These are phyloP conservation scores for Cromileptes altivelis DNA, from an alignment of 2,113 vertebrate species.

Conservation along the genomic window DNA sequence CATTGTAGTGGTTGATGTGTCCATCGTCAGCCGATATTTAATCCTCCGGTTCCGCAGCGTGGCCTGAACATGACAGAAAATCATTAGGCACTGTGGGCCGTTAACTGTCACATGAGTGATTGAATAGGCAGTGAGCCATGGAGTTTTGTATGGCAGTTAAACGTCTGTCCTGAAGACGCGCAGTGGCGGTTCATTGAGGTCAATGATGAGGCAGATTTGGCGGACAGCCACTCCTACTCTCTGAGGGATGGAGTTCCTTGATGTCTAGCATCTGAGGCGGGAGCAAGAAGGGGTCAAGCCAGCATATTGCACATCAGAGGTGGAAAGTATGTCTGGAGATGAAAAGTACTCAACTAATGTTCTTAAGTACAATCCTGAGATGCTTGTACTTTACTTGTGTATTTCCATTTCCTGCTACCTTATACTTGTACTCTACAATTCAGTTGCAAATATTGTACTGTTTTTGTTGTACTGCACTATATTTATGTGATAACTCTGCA, in stretches of 20 bases:
- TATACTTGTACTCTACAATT: too few species aligned
- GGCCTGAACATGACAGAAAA: constrained; percentile 86
- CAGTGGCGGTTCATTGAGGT: constrained; percentile 72
- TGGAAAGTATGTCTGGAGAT: background rate
- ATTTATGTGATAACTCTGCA: too few species aligned
- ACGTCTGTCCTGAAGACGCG: constrained; percentile 74
- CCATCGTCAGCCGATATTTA: constrained; percentile 82
- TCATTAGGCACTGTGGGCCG: constrained; percentile 85
- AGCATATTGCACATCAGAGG: background rate
- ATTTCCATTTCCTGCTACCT: too few species aligned
- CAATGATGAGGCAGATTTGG: constrained; percentile 79
- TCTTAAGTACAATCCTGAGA: too few species aligned
- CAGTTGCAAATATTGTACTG: too few species aligned
- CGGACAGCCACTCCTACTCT: constrained; percentile 60
- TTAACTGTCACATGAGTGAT: constrained; percentile 88
- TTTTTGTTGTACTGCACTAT: too few species aligned
- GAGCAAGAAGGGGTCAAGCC: constrained; percentile 58
- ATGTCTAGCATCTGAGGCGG: constrained; percentile 38
- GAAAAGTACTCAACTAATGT: background rate
- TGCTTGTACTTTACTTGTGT: too few species aligned
- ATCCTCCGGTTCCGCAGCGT: constrained; percentile 79
- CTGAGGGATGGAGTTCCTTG: constrained; percentile 59
- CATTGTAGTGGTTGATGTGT: constrained; percentile 80
- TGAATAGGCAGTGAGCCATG: constrained; percentile 83
- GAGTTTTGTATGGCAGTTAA: constrained; percentile 82